phyloP scores from a whole-genome alignment of 2,113 vertebrate species.

The Spermophilus dauricus region DNA sequence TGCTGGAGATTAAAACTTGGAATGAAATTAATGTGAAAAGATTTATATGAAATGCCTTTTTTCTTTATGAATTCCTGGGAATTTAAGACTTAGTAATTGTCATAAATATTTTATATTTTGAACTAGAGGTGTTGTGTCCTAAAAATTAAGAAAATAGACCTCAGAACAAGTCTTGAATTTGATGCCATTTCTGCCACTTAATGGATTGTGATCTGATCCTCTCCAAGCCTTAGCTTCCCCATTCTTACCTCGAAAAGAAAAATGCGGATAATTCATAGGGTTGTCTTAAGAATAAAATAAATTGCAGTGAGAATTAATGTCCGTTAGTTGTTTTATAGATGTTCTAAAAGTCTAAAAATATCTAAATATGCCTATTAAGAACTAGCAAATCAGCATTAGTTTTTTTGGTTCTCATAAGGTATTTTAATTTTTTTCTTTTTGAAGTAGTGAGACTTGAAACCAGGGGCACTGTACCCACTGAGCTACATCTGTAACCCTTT shows the following conservation, averaged over 20 bases:
- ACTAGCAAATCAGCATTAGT: background rate
- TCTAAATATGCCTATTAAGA: conserved; percentile 10
- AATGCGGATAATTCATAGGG: background rate
- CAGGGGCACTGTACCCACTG: too few species aligned
- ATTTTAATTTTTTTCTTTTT: background rate
- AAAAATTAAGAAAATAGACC: background rate
- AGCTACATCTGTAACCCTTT: too few species aligned
- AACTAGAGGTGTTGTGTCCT: background rate
- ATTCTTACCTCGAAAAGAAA: background rate
- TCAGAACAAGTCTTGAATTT: background rate
- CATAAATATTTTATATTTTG: background rate
- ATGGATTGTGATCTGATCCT: background rate
- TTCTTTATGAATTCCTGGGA: background rate
- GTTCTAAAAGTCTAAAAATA: background rate
- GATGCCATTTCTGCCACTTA: background rate
- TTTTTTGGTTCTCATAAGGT: background rate
- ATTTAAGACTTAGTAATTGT: background rate
- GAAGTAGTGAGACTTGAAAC: too few species aligned
- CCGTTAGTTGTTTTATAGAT: background rate
- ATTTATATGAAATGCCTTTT: background rate
- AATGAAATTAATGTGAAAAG: background rate
- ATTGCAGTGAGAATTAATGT: background rate
- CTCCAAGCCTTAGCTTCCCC: background rate
- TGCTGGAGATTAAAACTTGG: background rate
- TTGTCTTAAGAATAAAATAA: conserved; percentile 55